phyloP scores from a whole-genome alignment of 2,888 invertebrate genomes.

The Pegoplata infirma region DNA sequence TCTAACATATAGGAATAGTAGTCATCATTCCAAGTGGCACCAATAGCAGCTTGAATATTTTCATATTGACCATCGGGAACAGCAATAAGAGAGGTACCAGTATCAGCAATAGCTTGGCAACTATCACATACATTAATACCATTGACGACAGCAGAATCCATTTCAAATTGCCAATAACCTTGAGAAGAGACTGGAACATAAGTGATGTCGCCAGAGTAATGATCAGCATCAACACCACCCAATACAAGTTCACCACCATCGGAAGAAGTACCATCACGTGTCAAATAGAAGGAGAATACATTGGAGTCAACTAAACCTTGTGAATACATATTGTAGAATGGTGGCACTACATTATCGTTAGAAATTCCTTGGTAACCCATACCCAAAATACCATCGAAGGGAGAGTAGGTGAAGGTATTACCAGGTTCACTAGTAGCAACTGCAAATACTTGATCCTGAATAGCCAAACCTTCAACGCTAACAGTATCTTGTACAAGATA shows the following conservation, averaged over 20 bases:
- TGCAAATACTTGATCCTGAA: constrained; percentile 92
- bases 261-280: constrained; percentile 83
- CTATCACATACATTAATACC: constrained; percentile 82
- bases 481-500: constrained; percentile 94
- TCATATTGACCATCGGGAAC: constrained; percentile 88
- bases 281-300: constrained; percentile 96
- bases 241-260: constrained; percentile 91
- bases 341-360: constrained; percentile 91
- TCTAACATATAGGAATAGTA: constrained; percentile 80
- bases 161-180: constrained; percentile 97
- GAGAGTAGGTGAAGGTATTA: constrained; percentile 94
- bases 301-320: constrained; percentile 85
- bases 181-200: constrained; percentile 89
- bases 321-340: constrained; percentile 93
- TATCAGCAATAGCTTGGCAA: constrained; percentile 96
- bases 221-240: constrained; percentile 93
- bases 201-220: constrained; percentile 82
- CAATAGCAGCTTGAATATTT: constrained; percentile 87
- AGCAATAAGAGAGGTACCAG: constrained; percentile 96
- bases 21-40: constrained; percentile 80
- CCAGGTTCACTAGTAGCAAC: constrained; percentile 96
- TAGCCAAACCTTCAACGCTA: constrained; percentile 82
- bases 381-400: constrained; percentile 98
- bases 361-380: constrained; percentile 92
- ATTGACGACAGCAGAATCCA: constrained; percentile 83